Conservation (phyloP, 2,797 vertebrate genomes). For the Acestrorhynchus altus region DNA sequence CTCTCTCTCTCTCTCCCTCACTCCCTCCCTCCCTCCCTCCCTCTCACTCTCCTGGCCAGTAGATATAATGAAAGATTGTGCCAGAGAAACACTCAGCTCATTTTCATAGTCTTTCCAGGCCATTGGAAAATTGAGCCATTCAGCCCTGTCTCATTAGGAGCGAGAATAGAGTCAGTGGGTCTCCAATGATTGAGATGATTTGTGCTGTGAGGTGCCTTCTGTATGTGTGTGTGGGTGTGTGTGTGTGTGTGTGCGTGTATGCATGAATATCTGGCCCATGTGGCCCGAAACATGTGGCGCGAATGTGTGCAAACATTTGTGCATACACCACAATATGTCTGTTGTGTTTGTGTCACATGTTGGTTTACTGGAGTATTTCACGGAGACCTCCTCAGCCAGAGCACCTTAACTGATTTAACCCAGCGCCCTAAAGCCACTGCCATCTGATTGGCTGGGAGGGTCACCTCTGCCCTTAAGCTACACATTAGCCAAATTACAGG, state of each 20-base stretch:
- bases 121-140: conserved; percentile 62
- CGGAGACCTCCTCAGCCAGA: conserved; percentile 19
- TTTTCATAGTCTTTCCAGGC: conserved; percentile 60
- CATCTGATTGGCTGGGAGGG: conserved; percentile 42
- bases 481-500: conserved; percentile 54
- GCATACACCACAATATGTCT: conserved; percentile 11
- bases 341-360: conserved; percentile 41
- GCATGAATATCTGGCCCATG: neutral
- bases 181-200: conserved; percentile 52
- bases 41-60: conserved; percentile 35
- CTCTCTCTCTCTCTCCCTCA: conserved; percentile 23
- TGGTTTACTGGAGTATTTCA: too few species aligned
- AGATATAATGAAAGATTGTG: conserved; percentile 60
- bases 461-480: conserved; percentile 54
- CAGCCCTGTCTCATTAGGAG: conserved; percentile 59
- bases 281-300: neutral
- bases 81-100: conserved; percentile 58
- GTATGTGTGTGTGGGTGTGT: conserved; percentile 35
- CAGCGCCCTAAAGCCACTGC: conserved; percentile 34
- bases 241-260: conserved; percentile 21
- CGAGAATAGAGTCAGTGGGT: conserved; percentile 58
- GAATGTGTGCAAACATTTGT: conserved; percentile 35
- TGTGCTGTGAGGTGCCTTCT: conserved; percentile 56
- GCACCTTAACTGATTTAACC: conserved; percentile 51
- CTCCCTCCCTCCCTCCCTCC: conserved; percentile 27